phyloP scores from a whole-genome alignment of 2,113 vertebrate species.

The Isurus oxyrinchus region DNA sequence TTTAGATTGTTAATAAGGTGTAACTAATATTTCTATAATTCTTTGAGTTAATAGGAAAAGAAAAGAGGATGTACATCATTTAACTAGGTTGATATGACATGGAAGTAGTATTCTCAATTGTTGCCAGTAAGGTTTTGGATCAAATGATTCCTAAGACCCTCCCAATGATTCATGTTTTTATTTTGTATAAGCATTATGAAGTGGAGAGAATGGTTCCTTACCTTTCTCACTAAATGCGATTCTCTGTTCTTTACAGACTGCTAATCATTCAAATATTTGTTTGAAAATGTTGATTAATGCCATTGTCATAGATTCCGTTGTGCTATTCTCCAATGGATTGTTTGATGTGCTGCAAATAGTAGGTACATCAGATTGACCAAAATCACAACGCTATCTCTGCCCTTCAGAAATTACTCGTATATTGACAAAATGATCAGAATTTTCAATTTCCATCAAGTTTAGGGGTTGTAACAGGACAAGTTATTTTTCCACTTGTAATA shows the following conservation, averaged over 20 bases:
- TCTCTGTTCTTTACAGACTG: background rate
- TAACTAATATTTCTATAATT: background rate
- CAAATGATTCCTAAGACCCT: background rate
- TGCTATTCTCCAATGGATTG: background rate
- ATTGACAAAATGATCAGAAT: background rate
- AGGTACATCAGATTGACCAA: background rate
- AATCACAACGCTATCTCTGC: background rate
- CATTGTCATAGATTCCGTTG: background rate
- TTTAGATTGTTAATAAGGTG: background rate
- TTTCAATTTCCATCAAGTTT: background rate
- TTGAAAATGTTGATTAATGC: background rate
- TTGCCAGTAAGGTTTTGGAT: background rate
- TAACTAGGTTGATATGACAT: background rate
- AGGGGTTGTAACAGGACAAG: background rate
- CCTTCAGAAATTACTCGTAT: background rate
- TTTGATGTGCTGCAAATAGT: background rate
- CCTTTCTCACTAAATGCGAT: background rate
- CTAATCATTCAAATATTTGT: background rate
- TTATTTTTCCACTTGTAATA: background rate
- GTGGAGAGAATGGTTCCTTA: background rate
- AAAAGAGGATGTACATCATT: background rate
- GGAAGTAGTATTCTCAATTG: background rate
- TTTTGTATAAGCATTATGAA: background rate
- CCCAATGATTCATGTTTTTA: background rate
- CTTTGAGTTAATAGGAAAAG: background rate